Evolutionary conservation across 37 sponge, comb jelly and placozoan species (phyloP).

Genomic region (Tethya wilhelma): DNA sequence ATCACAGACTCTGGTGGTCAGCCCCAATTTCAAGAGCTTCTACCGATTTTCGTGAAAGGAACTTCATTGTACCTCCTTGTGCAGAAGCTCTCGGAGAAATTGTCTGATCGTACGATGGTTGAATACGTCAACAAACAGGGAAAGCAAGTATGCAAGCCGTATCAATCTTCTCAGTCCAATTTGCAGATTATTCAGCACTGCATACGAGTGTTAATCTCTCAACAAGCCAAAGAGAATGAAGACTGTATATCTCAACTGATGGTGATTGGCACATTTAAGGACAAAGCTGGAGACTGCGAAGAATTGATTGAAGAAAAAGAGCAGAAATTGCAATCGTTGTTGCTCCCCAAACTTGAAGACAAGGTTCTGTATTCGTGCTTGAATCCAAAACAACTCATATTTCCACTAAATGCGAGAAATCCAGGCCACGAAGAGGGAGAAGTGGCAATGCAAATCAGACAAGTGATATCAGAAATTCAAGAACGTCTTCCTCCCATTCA

Average conservation of each 20-base stretch:
- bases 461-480: background rate
- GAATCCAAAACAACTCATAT: background rate
- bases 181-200: constrained; percentile 9
- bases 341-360: constrained; percentile 8
- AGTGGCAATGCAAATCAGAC: background rate
- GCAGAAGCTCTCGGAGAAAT: constrained; percentile 14
- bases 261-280: constrained; percentile 23
- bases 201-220: background rate
- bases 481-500: background rate
- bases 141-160: background rate
- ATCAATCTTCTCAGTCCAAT: background rate
- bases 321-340: background rate
- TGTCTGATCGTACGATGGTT: background rate
- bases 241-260: background rate
- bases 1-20: constrained; percentile 36
- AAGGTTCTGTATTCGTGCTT: constrained; percentile 5
- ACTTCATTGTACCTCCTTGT: constrained; percentile 19
- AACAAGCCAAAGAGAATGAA: background rate
- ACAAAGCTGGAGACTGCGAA: background rate
- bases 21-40: constrained; percentile 40
- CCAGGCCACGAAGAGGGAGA: background rate
- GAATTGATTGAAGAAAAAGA: constrained; percentile 19
- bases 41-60: constrained; percentile 11
- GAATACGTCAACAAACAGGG: constrained; percentile 17
- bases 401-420: constrained; percentile 27